These are phyloP conservation scores for Invenusta paracnida DNA, from an alignment of 2,888 invertebrate species.

Conservation along the genomic window DNA sequence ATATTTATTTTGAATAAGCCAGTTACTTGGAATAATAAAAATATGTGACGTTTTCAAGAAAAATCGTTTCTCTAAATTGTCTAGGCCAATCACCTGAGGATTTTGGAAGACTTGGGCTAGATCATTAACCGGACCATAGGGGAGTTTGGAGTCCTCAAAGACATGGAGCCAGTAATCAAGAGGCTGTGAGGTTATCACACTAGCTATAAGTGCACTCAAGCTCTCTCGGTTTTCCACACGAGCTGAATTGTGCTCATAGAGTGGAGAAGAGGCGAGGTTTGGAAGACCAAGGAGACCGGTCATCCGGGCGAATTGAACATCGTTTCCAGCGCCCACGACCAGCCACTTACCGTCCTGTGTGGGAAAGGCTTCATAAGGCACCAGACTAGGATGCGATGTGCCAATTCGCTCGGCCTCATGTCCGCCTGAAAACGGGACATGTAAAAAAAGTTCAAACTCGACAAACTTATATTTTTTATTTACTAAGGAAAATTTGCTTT, in stretches of 20 bases:
- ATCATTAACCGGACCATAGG: constrained; percentile 82
- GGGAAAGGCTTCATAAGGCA: constrained; percentile 72
- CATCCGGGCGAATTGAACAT: constrained; percentile 61
- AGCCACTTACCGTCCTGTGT: constrained; percentile 71
- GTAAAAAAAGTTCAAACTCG: no score
- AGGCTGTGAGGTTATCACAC: neutral
- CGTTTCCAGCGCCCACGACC: constrained; percentile 81
- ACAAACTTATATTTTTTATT: no score
- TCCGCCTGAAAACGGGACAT: neutral
- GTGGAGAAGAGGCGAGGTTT: constrained; percentile 66
- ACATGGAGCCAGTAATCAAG: constrained; percentile 67
- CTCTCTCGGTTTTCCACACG: constrained; percentile 74
- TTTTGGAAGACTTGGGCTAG: constrained; percentile 80
- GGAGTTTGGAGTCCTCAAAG: constrained; percentile 73
- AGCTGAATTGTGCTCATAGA: constrained; percentile 70
- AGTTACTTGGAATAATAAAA: no score
- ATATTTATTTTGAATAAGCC: no score
- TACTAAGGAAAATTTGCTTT: no score
- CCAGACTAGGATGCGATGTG: constrained; percentile 87
- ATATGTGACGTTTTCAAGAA: no score
- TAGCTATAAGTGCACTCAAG: constrained; percentile 64
- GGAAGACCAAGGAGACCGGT: constrained; percentile 64
- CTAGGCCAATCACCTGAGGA: constrained; percentile 73
- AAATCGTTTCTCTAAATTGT: no score
- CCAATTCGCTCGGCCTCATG: constrained; percentile 62